A percentile compares a stretch with the other conserved stretches of the same genome.
Conservation (phyloP, 2,113 vertebrate genomes). For the Chaetura pelagica region DNA sequence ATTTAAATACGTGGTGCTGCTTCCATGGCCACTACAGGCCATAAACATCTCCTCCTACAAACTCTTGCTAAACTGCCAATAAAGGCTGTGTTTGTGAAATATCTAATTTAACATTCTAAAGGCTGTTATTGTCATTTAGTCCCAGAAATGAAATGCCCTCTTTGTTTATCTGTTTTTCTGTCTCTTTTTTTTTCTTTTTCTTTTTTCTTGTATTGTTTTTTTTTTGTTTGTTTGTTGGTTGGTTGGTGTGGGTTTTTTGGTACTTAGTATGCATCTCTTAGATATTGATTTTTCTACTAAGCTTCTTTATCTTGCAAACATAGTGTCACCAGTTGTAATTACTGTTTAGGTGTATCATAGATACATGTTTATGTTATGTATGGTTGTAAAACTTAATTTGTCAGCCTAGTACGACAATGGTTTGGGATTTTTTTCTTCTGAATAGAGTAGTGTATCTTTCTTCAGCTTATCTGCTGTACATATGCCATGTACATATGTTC, state of each 20-base stretch:
- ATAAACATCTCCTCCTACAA: not conserved
- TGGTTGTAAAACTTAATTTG: conserved; percentile 6
- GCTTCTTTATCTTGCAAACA: conserved; percentile 10
- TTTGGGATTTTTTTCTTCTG: not conserved
- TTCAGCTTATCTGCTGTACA: not conserved
- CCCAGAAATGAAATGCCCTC: not conserved
- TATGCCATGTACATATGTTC: not conserved
- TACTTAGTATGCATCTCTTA: not conserved
- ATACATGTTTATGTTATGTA: not conserved
- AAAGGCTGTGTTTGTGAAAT: not conserved
- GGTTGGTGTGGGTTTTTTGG: too few species aligned
- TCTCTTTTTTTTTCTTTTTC: too few species aligned
- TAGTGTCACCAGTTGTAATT: conserved; percentile 4
- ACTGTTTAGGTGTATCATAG: conserved; percentile 4
- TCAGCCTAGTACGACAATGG: not conserved
- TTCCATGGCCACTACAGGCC: not conserved
- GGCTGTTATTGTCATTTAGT: not conserved
- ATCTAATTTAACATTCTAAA: not conserved
- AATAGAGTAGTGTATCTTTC: not conserved
- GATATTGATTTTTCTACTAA: not conserved
- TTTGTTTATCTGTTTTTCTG: not conserved
- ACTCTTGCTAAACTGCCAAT: not conserved
- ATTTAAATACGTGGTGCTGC: not conserved
- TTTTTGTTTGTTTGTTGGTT: too few species aligned
- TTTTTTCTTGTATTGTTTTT: too few species aligned